phyloP scores from a whole-genome alignment of 2,888 invertebrate species.

The Hyppa rectilinea region DNA sequence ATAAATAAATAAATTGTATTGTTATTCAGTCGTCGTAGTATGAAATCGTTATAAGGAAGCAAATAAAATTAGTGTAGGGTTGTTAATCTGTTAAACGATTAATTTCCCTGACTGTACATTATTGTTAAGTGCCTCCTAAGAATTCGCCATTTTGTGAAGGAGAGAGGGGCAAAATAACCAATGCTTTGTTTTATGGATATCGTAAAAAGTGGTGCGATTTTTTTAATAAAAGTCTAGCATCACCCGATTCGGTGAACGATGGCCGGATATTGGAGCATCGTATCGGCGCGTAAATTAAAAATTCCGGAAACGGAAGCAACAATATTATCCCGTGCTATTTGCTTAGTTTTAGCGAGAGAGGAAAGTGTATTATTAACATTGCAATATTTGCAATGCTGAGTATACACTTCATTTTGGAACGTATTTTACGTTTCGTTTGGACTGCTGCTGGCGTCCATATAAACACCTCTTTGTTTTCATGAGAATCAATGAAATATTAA shows the following conservation, averaged over 20 bases:
- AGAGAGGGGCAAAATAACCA: slow-evolving; percentile 46
- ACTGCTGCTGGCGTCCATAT: neutral
- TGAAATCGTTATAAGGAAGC: too few relatives aligned
- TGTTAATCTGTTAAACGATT: neutral
- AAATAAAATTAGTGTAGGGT: neutral
- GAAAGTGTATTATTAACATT: slow-evolving; percentile 33
- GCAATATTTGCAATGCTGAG: slow-evolving; percentile 3
- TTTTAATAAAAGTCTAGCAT: slow-evolving; percentile 59
- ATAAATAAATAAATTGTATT: too few relatives aligned
- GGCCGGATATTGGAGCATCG: slow-evolving; percentile 77
- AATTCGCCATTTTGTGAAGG: slow-evolving; percentile 23
- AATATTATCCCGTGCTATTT: slow-evolving; percentile 68
- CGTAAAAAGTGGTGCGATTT: slow-evolving; percentile 50
- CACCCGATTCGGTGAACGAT: slow-evolving; percentile 68
- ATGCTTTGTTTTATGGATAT: slow-evolving; percentile 65
- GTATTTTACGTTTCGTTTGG: neutral
- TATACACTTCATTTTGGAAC: slow-evolving; percentile 19
- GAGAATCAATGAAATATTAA: neutral
- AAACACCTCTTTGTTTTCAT: neutral
- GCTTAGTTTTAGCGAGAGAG: slow-evolving; percentile 61
- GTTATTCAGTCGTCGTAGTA: too few relatives aligned
- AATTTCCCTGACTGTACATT: neutral
- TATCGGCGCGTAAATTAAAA: slow-evolving; percentile 78
- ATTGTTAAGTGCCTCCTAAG: neutral
- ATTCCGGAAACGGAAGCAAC: slow-evolving; percentile 73